Base-by-base conservation (phyloP, 2,113 vertebrate genomes). In the Collichthys lucidus region DNA sequence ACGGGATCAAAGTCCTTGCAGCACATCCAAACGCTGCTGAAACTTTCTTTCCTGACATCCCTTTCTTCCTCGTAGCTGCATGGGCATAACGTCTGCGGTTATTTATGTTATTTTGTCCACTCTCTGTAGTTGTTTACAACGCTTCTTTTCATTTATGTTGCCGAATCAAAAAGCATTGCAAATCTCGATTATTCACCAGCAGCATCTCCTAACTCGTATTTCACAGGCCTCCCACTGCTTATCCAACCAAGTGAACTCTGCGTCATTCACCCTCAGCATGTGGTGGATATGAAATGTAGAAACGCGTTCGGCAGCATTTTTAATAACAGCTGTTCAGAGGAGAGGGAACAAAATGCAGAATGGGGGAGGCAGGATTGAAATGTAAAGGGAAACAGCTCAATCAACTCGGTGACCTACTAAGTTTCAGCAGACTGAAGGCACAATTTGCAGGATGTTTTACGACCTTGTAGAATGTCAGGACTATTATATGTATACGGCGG, bases 191-290 rank as follows among this genome's bases (percentile, higher is more conserved):
- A 86, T 84, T 86, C 82, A 76, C 62, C 63, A 77, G 67, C 80
- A 52, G 80, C 78, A 26, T 85, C 77, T 73, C 80, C 68, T 22
- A 60, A 64, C 59, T 82, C 71, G 42, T 77, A 80, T 86, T 80
- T 84, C 77, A 64, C 49, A 17, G 68, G 46, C 84, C 76, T 73
- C 85, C 84, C 82, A 31, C 89, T 84, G 91, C 77, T 79, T 65
- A 74, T 71, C 86, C 84, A 77, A 62, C 82, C 87, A 55, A 83
- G 63, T 70, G 77, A 88, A 68, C 79, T 63, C 74, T 17, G 81
- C 79, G 69, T 89, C 85, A 62, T 82, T 86, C 87, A 82, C 79
- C 83, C 89, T 74, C 89, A 88, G 91, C 89, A 31, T 85, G 89
- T 61, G 88, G 86, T 31, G 77, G 74, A 35, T 72, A 4, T 61